Evolutionary conservation across 2,888 invertebrate species (phyloP), one percentile per base, ranked within the genome.

Genomic region (Odontocerum albicorne): DNA sequence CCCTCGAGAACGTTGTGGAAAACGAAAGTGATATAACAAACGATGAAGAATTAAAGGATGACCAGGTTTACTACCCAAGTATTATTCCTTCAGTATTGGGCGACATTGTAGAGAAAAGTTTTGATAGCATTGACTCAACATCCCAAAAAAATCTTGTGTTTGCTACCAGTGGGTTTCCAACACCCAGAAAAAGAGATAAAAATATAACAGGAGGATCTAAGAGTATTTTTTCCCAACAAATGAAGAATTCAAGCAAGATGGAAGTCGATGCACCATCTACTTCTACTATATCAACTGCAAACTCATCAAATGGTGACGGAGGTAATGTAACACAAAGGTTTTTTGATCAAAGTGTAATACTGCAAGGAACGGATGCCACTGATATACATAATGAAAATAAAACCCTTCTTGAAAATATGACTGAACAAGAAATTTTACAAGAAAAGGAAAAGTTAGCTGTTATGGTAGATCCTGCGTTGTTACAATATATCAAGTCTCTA

Each of bases 381-480:
- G 73, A 79, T 63, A 88, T 94, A 55, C 92, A 95, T 65, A 70
- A 74, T 60, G 87, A 90, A 70, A 96, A 94, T 71, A 39, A 87
- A 0, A 72, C 80, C 62, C 72, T 82, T 52, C 67, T 96, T 8
- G 74, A 75, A 33, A 70, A 79, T 65, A 87, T 95, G 89, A 80
- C 83, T 1, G 75, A 83, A 62, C 77, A 83, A 47, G 90, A 94
- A 64, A 92, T 95, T 63, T 64, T 88, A 12, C 79, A 80, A 47
- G 92, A 93, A 68, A 83, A 84, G 60, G 72, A 83, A 59, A 85
- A 86, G 64, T 70, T 96, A 16, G 65, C 92, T 7, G 63, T 69
- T 8, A 77, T 67, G 40, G 67, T 89, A 64, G 85, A 87, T 70
- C 86, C 89, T 3, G 82, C 82, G 45, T 68, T 89, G 32, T 67